Percentiles rank a stretch among this genome's conserved stretches.
These are phyloP conservation scores for Tamandua tetradactyla DNA, from an alignment of 2,797 vertebrate genomes.

Conservation along the genomic window DNA sequence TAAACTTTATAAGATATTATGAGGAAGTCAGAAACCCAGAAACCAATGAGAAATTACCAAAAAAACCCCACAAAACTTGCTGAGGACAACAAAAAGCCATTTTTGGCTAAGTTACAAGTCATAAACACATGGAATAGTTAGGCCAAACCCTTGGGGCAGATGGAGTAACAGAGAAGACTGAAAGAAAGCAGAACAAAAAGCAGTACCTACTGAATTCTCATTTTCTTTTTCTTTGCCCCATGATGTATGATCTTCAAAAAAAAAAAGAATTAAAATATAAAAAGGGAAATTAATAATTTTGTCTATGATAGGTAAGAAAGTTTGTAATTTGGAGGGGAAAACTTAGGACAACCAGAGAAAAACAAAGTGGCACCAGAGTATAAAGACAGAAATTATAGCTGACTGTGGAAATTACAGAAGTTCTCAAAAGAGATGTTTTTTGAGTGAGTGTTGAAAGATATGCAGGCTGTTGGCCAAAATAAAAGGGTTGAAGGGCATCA, in stretches of 20 bases:
- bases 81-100: background rate
- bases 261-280: background rate
- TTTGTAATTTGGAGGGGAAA: background rate
- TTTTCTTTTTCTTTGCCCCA: background rate
- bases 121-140: background rate
- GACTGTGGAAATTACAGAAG: background rate
- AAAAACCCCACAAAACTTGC: background rate
- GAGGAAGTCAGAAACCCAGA: conserved; percentile 50
- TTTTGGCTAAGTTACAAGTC: background rate
- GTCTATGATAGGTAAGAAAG: background rate
- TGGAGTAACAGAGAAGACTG: background rate
- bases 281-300: background rate
- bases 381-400: background rate
- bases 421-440: background rate
- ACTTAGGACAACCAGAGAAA: background rate
- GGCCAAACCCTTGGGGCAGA: background rate
- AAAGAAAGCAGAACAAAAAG: background rate
- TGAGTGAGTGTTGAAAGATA: background rate
- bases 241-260: background rate
- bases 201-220: background rate
- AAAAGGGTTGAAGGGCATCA: background rate
- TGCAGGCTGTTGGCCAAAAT: background rate
- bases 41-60: background rate
- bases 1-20: conserved; percentile 19
- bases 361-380: background rate